phyloP scores from a whole-genome alignment of 1,140 invertebrate species.

The Lutraria rhynchaena region DNA sequence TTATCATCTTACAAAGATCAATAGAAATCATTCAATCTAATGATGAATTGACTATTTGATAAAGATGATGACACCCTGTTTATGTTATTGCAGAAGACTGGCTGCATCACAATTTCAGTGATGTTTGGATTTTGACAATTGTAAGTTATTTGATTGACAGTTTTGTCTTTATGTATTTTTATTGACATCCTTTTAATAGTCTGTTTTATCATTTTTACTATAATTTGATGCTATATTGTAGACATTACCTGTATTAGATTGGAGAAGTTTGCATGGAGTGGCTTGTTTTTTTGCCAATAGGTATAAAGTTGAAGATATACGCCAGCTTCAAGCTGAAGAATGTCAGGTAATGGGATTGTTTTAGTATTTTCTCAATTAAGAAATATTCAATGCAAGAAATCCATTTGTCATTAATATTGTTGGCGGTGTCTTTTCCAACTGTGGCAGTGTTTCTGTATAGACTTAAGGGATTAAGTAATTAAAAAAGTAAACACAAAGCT shows the following conservation, averaged over 20 bases:
- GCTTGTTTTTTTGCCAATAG: slow-evolving; percentile 7
- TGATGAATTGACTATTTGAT: too few relatives aligned
- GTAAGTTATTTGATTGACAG: too few relatives aligned
- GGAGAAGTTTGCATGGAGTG: slow-evolving; percentile 4
- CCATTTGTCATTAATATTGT: not conserved
- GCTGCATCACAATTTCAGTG: too few relatives aligned
- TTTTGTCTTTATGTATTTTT: too few relatives aligned
- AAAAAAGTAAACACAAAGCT: not conserved
- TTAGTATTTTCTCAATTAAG: not conserved
- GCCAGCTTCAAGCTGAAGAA: not conserved
- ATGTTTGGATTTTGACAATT: too few relatives aligned
- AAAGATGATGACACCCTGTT: too few relatives aligned
- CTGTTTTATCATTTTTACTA: too few relatives aligned
- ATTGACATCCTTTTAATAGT: too few relatives aligned
- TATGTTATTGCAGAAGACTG: too few relatives aligned
- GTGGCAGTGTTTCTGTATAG: not conserved
- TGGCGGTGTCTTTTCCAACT: not conserved
- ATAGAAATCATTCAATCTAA: too few relatives aligned
- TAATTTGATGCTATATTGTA: too few relatives aligned
- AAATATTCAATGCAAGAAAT: not conserved
- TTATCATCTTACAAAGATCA: too few relatives aligned
- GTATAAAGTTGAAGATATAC: not conserved
- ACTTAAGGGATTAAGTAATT: not conserved
- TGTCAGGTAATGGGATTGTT: slow-evolving; percentile 7
- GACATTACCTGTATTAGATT: slow-evolving; percentile 18